phyloP scores from a whole-genome alignment of 2,113 vertebrate species.

The Dasyornis broadbenti region DNA sequence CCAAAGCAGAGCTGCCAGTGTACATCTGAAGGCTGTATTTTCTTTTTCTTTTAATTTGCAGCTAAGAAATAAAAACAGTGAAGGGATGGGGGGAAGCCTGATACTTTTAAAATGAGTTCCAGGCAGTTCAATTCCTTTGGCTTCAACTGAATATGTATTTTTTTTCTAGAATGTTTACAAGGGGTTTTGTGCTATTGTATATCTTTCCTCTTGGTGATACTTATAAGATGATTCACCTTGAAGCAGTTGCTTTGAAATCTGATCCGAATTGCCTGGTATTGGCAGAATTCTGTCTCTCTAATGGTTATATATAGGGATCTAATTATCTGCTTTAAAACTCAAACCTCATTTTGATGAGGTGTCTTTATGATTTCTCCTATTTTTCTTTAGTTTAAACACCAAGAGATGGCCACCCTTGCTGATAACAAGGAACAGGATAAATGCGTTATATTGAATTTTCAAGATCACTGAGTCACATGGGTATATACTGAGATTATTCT shows the following conservation, averaged over 20 bases:
- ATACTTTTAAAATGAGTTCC: not conserved
- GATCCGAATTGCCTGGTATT: not conserved
- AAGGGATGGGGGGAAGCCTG: rapidly evolving
- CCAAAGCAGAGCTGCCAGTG: constrained; percentile 72
- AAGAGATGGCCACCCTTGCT: not conserved
- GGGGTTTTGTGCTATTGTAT: not conserved
- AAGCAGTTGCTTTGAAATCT: not conserved
- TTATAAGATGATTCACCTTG: not conserved
- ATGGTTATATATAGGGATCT: not conserved
- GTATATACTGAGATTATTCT: not conserved
- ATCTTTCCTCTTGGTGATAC: not conserved
- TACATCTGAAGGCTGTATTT: constrained; percentile 55
- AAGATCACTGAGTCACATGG: not conserved
- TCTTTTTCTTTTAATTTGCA: not conserved
- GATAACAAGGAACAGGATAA: not conserved
- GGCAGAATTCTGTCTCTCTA: not conserved
- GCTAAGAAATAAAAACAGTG: not conserved
- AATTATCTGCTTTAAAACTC: not conserved
- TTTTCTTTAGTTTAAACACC: not conserved
- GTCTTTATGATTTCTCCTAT: not conserved
- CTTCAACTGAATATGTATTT: not conserved
- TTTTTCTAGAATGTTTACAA: not conserved
- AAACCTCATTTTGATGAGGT: not conserved
- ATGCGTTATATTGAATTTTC: not conserved
- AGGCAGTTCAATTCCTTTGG: not conserved